Base-by-base conservation (phyloP, 2,888 invertebrate genomes). In the Pimpla rufipes region DNA sequence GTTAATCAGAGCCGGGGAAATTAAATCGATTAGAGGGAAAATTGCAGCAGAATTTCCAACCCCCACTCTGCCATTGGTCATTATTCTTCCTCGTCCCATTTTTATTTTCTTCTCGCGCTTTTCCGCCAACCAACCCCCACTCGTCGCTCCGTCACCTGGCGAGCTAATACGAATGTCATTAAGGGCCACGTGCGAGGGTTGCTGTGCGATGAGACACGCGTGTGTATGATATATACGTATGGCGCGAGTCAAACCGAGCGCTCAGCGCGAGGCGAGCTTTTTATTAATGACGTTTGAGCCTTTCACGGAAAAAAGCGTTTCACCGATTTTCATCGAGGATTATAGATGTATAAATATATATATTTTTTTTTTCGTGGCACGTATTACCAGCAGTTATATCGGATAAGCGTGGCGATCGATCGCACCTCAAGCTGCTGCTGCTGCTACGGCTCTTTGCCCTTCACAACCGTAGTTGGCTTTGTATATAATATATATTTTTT, bases 121-220 rank as follows among this genome's bases (percentile, higher is more conserved):
- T 67, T 59, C 11, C 6, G 13, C 35, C 13, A 13, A n/a, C 29
- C 13, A 59, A 13, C 29, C 4, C 29, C 29, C 37, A 11, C 35
- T 11, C 47, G n/a, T 55, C 73, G 16, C 16, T 29, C 23, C 62
- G 62, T 74, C 62, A 64, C 35, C 47, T 37, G 68, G 68, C 37
- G 8, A 50, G 37, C 74, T 40, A 50, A 74, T 74, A 62, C 18
- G 47, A 74, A 64, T 62, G 74, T 74, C 74, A 62, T 74, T 50
- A 74, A 23, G 50, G 7, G 18, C 50, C 40, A 21, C 3, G 3
- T 5, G 18, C 50, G 23, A 64, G 47, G 40, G 37, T 11, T 40
- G 37, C 42, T 13, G 40, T 42, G 47, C 13, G 29, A 13, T 45
- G 35, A 47, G 23, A 29, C n/a, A 35, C 10, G 23, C 16, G 50